Base-by-base conservation (phyloP, 2,113 vertebrate genomes). In the Pelecanoides urinatrix region DNA sequence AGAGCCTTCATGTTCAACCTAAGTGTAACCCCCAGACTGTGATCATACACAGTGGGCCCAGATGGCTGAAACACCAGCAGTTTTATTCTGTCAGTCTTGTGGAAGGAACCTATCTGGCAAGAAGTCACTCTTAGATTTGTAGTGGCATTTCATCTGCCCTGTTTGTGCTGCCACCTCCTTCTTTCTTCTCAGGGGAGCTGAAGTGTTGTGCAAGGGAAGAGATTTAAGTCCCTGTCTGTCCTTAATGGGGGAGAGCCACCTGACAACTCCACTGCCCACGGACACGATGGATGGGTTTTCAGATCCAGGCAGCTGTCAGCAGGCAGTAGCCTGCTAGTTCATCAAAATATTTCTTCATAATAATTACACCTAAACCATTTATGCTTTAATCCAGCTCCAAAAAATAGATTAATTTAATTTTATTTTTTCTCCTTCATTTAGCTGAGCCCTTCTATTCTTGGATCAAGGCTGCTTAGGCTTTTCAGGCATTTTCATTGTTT, bases 211-310 rank as follows among this genome's bases (percentile, higher is more conserved):
- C 10, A 49, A 56, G 15, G 34, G 27, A 86, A 58, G 17, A 70
- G 9, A 66, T 63, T 63, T 67, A 32, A 66, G 12, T 50, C 6
- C 21, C 32, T 70, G 3, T 40, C 29, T 65, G 18, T 52, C 49
- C 40, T 52, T 71, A 34, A 38, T 25, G 6, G 32, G 14, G 21
- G 21, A 85, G 44, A 49, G 10, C 15, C 26, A n/a, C 16, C 56
- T 65, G n/a, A 88, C 1, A 2, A 56, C 34, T 67, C 32, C 5
- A 18, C 42, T 1, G 2, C 38, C 47, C 4, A 0, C 1, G 1
- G 65, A 34, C 62, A 61, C 0, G 0, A 53, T 6, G 34, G 30
- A 58, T 90, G 29, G 59, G 11, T 6, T 81, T 22, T 81, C 27
- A 76, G 62, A 72, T 47, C 29, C 61, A 40, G 17, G 15, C 23